These are phyloP conservation scores for Neria commutata DNA, from an alignment of 2,888 invertebrate genomes.

Conservation along the genomic window DNA sequence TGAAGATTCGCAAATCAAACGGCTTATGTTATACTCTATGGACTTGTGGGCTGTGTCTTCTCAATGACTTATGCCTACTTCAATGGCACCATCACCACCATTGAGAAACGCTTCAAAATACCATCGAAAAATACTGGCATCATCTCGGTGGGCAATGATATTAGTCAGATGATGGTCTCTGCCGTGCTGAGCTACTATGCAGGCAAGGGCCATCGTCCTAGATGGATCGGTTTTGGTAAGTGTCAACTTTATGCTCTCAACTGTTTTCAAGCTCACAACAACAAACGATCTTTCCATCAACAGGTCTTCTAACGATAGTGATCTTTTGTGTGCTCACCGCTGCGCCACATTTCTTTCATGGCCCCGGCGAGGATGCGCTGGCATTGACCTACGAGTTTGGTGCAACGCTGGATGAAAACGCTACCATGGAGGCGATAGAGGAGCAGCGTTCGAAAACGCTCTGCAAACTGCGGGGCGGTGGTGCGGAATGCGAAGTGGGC, in stretches of 20 bases:
- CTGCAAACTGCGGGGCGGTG: constrained; percentile 61
- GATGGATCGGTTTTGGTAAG: constrained; percentile 71
- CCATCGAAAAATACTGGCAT: constrained; percentile 74
- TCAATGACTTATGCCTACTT: constrained; percentile 75
- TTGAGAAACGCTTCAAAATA: constrained; percentile 76
- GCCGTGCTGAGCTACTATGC: constrained; percentile 73
- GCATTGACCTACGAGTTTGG: constrained; percentile 68
- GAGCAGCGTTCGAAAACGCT: constrained; percentile 66
- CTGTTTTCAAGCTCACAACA: background rate
- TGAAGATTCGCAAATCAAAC: constrained; percentile 62
- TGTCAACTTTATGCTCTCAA: background rate
- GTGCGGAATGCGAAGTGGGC: constrained; percentile 63
- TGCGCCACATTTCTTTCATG: constrained; percentile 72
- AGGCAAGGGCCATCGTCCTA: constrained; percentile 73
- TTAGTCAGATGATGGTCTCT: constrained; percentile 73
- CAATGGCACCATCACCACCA: constrained; percentile 75
- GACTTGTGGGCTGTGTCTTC: constrained; percentile 71
- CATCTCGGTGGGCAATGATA: constrained; percentile 76
- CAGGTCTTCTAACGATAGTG: constrained; percentile 67
- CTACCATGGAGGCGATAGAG: constrained; percentile 62
- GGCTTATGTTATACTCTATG: constrained; percentile 67
- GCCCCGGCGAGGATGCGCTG: constrained; percentile 71
- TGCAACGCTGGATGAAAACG: constrained; percentile 60
- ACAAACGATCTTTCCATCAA: background rate
- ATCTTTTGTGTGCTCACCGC: constrained; percentile 72